Evolutionary conservation across 2,888 invertebrate species (phyloP), one percentile per base, ranked within the genome.

Genomic region (Tenthredo livida): DNA sequence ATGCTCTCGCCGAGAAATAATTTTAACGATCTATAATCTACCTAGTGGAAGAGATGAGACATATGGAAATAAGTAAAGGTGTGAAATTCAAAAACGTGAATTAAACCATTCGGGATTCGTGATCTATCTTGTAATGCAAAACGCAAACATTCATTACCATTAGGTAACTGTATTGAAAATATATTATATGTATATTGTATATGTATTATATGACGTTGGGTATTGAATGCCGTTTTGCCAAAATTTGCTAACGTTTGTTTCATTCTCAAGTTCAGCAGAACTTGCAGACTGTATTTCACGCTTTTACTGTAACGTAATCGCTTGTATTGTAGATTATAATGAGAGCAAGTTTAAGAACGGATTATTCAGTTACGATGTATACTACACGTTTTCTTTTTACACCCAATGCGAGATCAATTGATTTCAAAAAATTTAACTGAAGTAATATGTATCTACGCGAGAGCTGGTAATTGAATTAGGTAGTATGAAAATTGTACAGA

Each of bases 401-500:
- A 67, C 25, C 77, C 67, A 43, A 12, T 47, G 47, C 73, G 65
- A 84, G 47, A 85, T 84, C 40, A 33, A 61, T 84, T 78, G 50
- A 72, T 85, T 75, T 85, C 82, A 84, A 86, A 80, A 29, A 61
- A 61, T 58, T 10, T 40, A 61, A 37, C 21, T 77, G 29, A 54
- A 77, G 61, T 80, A 80, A 80, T 61, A 29, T 1, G 29, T 29
- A 61, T 61, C 43, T 40, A 40, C 61, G 73, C 15, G 33, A 80
- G 40, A 12, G 72, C 9, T 73, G 80, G 37, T 50, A 77, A 77
- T 77, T 77, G 54, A 77, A 86, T 77, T 77, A 80, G 61, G n/a
- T 78, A 78, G 61, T 47, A 78, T 50, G 78, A 77, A 84, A 50
- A 84, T 67, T 84, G 84, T 84, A 84, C 77, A 85, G 84, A 80